Evolutionary conservation across 2,113 vertebrate genomes (phyloP).

Genomic region (Colinus virginianus): DNA sequence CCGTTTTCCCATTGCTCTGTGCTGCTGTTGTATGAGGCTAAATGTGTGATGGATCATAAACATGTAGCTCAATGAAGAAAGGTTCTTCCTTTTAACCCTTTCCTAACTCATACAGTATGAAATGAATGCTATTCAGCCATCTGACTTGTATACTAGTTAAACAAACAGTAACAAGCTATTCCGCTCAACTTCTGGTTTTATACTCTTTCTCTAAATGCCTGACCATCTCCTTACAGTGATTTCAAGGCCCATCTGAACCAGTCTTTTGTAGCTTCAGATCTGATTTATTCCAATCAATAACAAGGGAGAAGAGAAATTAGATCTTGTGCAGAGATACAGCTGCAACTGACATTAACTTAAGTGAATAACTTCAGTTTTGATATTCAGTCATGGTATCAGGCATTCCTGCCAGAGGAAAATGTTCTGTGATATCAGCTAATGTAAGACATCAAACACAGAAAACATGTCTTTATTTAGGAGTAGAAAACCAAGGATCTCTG

Average conservation of each 20-base stretch:
- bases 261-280: not conserved
- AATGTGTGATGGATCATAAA: not conserved
- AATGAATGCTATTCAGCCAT: not conserved
- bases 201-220: not conserved
- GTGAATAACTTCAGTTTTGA: not conserved
- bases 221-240: not conserved
- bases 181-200: not conserved
- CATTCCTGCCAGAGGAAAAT: not conserved
- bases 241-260: not conserved
- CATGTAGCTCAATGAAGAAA: not conserved
- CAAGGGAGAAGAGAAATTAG: not conserved
- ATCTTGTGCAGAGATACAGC: not conserved
- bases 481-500: not conserved
- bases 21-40: not conserved
- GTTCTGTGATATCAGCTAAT: not conserved
- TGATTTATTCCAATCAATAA: not conserved
- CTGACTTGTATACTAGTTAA: not conserved
- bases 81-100: constrained; percentile 13
- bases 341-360: not conserved
- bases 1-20: not conserved
- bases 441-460: not conserved
- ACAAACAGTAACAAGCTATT: not conserved
- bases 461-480: not conserved
- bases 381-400: not conserved
- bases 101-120: not conserved